phyloP scores from a whole-genome alignment of 2,797 vertebrate species.

The Scleropages formosus region DNA sequence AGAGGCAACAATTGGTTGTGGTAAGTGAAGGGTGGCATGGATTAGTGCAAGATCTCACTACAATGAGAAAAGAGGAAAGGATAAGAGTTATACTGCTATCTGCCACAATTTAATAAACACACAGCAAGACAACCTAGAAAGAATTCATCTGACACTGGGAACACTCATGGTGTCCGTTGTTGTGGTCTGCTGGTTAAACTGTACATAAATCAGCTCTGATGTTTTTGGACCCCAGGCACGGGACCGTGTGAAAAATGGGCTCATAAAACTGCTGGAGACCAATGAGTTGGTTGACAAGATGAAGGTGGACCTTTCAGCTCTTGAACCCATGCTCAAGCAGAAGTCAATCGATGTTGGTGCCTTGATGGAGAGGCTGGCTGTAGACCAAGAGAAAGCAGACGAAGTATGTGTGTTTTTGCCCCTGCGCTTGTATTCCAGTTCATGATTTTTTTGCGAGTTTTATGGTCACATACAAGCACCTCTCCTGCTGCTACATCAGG shows the following conservation, averaged over 20 bases:
- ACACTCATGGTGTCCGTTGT: no score
- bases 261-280: conserved; percentile 79
- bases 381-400: conserved; percentile 79
- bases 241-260: conserved; percentile 79
- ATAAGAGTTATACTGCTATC: neutral
- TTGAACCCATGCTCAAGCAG: conserved; percentile 76
- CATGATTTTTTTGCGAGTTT: neutral
- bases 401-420: conserved; percentile 57
- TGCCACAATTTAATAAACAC: neutral
- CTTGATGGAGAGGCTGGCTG: conserved; percentile 74
- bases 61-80: neutral
- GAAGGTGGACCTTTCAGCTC: conserved; percentile 78
- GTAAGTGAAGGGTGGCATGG: conserved; percentile 53
- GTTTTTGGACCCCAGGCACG: conserved; percentile 61
- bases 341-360: conserved; percentile 77
- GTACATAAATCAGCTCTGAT: no score
- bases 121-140: neutral
- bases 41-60: neutral
- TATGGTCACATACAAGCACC: neutral
- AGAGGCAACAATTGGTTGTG: conserved; percentile 70
- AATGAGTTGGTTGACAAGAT: conserved; percentile 79
- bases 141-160: neutral
- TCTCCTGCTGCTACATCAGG: conserved; percentile 49
- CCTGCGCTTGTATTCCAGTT: neutral
- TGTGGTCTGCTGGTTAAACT: no score